These are phyloP conservation scores for Cephonodes hylas DNA, from an alignment of 2,888 invertebrate species.

Conservation along the genomic window DNA sequence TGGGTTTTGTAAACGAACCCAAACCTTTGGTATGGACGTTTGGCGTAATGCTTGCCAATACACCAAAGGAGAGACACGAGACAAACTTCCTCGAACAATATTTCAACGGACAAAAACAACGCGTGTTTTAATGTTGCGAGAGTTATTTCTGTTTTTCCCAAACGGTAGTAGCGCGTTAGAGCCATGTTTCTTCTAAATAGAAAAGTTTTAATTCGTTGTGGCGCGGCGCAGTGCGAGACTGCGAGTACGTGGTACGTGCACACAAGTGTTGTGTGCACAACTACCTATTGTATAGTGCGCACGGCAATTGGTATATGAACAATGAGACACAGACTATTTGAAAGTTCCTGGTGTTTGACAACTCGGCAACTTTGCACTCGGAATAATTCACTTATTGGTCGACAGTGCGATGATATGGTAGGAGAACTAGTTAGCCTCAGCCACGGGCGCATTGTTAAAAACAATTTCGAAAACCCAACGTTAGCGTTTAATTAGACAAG, in stretches of 20 bases:
- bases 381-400: slow-evolving; percentile 35
- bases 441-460: slow-evolving; percentile 4
- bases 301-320: slow-evolving; percentile 21
- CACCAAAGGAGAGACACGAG: slow-evolving; percentile 37
- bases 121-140: slow-evolving; percentile 43
- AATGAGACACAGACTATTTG: slow-evolving; percentile 27
- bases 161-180: slow-evolving; percentile 36
- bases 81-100: slow-evolving; percentile 40
- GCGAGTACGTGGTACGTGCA: slow-evolving; percentile 19
- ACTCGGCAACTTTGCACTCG: slow-evolving; percentile 40
- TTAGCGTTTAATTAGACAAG: slow-evolving; percentile 33
- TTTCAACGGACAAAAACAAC: slow-evolving; percentile 49
- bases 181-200: slow-evolving; percentile 58
- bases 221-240: slow-evolving; percentile 24
- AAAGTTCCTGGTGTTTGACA: slow-evolving; percentile 40
- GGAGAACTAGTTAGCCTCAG: slow-evolving; percentile 4
- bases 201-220: slow-evolving; percentile 67
- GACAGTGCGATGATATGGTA: slow-evolving; percentile 18
- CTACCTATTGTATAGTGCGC: slow-evolving; percentile 16
- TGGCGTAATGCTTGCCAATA: slow-evolving; percentile 27
- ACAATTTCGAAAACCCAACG: slow-evolving; percentile 10
- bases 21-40: slow-evolving; percentile 21
- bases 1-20: slow-evolving; percentile 31
- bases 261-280: slow-evolving; percentile 19
- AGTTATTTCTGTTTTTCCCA: slow-evolving; percentile 45